These are phyloP conservation scores for Tetrax tetrax DNA, from an alignment of 2,113 vertebrate genomes.

Conservation along the genomic window DNA sequence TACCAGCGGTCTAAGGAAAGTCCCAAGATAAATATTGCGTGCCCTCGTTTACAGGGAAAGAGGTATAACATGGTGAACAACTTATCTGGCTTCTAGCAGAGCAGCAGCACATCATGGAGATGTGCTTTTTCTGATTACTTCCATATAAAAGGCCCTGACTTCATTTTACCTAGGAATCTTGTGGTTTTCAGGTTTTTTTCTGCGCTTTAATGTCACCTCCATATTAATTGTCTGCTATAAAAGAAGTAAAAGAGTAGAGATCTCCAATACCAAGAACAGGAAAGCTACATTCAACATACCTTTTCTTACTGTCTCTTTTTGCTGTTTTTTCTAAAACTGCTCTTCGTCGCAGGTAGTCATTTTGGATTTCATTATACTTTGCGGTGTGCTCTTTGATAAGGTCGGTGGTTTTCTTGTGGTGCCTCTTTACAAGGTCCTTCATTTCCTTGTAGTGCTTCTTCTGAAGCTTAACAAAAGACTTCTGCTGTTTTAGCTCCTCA, in stretches of 20 bases:
- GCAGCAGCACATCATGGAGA: background rate
- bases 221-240: background rate
- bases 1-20: background rate
- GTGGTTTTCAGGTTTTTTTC: background rate
- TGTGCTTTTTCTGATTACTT: background rate
- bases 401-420: constrained; percentile 94
- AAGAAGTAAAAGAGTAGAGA: background rate
- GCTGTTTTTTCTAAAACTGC: constrained; percentile 86
- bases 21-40: background rate
- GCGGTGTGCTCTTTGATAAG: constrained; percentile 94
- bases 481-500: constrained; percentile 95
- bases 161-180: background rate
- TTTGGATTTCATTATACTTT: constrained; percentile 88
- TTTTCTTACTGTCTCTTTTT: constrained; percentile 94
- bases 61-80: background rate
- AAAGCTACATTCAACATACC: constrained; percentile 73
- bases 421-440: constrained; percentile 94
- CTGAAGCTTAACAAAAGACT: constrained; percentile 92
- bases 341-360: constrained; percentile 86
- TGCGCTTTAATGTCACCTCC: background rate
- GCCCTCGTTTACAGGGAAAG: background rate
- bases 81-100: background rate
- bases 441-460: constrained; percentile 98
- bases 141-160: background rate
- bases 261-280: background rate